phyloP scores from a whole-genome alignment of 2,888 invertebrate genomes.

The Cerceris ruficornis region DNA sequence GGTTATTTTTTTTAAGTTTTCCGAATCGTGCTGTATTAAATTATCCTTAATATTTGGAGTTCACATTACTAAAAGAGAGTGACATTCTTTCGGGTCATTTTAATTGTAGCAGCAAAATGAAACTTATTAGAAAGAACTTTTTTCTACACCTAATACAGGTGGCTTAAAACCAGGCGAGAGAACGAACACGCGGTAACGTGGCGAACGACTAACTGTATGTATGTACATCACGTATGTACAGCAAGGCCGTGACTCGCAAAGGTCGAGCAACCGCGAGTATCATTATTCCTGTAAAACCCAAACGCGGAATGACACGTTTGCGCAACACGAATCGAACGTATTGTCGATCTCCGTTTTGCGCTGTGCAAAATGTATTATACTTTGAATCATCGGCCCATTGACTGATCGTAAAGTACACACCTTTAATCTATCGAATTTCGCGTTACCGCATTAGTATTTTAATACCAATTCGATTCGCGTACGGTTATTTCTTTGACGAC shows the following conservation, averaged over 20 bases:
- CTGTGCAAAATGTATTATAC: not conserved
- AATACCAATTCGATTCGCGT: too few species aligned
- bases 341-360: not conserved
- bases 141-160: not conserved
- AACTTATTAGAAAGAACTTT: too few species aligned
- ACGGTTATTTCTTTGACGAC: too few species aligned
- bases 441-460: too few species aligned
- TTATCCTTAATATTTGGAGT: too few species aligned
- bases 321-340: not conserved
- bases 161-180: slow-evolving; percentile 21
- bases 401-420: too few species aligned
- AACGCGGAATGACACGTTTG: not conserved
- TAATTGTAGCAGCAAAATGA: too few species aligned
- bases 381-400: not conserved
- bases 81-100: too few species aligned
- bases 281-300: slow-evolving; percentile 9
- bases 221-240: not conserved
- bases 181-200: slow-evolving; percentile 16
- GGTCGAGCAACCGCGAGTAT: slow-evolving; percentile 18
- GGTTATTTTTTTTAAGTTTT: too few species aligned
- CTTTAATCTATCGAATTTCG: too few species aligned
- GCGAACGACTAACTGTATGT: not conserved
- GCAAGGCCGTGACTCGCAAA: slow-evolving; percentile 35
- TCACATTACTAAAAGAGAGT: too few species aligned
- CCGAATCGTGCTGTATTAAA: too few species aligned